Conservation (phyloP, 2,888 invertebrate genomes). For the Plebejus melissa region DNA sequence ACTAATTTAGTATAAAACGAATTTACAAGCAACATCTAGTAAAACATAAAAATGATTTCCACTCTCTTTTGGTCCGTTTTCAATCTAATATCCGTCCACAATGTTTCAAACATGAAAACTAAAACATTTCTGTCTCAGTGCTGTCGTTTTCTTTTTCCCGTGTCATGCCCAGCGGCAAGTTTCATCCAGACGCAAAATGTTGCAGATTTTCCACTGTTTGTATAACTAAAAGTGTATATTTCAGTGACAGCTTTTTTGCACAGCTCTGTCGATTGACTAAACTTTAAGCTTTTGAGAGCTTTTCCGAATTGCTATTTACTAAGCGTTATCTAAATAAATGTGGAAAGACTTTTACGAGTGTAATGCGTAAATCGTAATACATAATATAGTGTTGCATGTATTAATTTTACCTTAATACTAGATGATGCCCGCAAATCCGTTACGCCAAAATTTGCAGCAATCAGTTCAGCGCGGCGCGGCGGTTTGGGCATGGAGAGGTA, state of each 20-base stretch:
- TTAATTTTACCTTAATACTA: no score
- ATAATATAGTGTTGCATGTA: no score
- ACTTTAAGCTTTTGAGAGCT: background rate
- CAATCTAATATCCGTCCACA: background rate
- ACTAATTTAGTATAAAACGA: no score
- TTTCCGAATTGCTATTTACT: background rate
- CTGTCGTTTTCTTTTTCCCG: constrained; percentile 1
- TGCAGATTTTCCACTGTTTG: constrained; percentile 12
- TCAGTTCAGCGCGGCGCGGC: no score
- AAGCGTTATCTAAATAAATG: background rate
- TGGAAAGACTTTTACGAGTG: background rate
- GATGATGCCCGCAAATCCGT: no score
- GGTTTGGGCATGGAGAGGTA: no score
- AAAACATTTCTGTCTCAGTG: background rate
- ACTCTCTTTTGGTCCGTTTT: background rate
- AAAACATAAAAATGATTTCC: background rate
- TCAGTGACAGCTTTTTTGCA: background rate
- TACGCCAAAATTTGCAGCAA: no score
- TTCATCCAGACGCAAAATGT: background rate
- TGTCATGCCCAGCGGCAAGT: background rate
- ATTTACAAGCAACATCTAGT: no score
- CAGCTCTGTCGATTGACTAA: background rate
- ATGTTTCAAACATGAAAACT: background rate
- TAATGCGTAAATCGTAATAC: no score
- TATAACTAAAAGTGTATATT: constrained; percentile 1